These are phyloP conservation scores for Oligia latruncula DNA, from an alignment of 2,888 invertebrate species.

Conservation along the genomic window DNA sequence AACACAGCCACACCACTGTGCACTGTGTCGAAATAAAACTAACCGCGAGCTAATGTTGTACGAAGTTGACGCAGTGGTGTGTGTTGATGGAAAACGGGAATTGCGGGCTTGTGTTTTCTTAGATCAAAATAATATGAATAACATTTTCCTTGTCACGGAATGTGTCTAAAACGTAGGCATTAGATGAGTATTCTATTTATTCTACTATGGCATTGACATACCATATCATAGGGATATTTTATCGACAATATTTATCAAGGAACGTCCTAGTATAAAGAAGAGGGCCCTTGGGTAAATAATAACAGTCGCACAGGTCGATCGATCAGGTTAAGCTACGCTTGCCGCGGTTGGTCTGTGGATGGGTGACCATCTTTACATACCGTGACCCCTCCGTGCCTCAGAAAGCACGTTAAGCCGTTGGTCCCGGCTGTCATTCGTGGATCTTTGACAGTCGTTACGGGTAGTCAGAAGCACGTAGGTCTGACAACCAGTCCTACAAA, in stretches of 20 bases:
- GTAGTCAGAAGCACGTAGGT: no score
- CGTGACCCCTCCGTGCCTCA: no score
- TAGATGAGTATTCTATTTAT: neutral
- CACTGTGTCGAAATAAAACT: constrained; percentile 63
- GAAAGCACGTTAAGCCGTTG: no score
- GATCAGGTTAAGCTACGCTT: no score
- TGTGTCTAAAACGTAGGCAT: neutral
- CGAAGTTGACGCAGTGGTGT: constrained; percentile 45
- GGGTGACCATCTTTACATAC: no score
- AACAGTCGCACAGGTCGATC: no score
- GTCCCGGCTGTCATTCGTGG: no score
- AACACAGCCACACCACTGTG: constrained; percentile 67
- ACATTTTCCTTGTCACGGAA: constrained; percentile 7
- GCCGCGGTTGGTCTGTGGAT: no score
- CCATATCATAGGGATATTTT: neutral
- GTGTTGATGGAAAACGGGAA: constrained; percentile 44
- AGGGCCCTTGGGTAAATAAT: no score
- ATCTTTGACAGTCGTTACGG: no score
- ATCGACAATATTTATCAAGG: neutral
- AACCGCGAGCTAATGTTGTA: constrained; percentile 46
- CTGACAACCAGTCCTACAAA: no score
- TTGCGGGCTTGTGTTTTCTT: neutral
- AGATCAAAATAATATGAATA: neutral
- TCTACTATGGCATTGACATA: neutral
- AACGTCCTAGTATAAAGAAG: neutral